Conservation (phyloP, 2,888 invertebrate genomes). For the Nymphalis c-album region DNA sequence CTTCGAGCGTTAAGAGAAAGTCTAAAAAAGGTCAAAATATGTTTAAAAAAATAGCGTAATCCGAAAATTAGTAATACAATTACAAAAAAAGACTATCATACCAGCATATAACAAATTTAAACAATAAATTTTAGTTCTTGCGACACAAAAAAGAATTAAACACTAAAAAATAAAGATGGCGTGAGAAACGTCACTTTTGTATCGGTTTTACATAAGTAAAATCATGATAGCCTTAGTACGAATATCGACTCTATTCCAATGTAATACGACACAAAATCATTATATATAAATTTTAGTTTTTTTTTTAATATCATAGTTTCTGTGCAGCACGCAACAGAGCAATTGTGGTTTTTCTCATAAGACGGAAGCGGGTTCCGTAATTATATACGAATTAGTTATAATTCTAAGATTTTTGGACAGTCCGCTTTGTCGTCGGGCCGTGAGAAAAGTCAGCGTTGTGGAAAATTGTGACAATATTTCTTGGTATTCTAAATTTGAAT, state of each 20-base stretch:
- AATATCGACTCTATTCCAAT: slow-evolving; percentile 22
- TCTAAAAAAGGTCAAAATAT: neutral
- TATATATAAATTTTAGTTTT: slow-evolving; percentile 42
- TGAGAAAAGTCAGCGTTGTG: slow-evolving; percentile 40
- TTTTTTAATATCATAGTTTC: slow-evolving; percentile 52
- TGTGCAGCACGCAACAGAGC: slow-evolving; percentile 66
- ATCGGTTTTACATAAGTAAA: slow-evolving; percentile 38
- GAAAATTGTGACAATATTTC: slow-evolving; percentile 38
- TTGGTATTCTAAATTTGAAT: slow-evolving; percentile 6
- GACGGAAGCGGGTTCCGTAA: slow-evolving; percentile 69
- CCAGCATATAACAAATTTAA: slow-evolving; percentile 19
- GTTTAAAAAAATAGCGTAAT: neutral
- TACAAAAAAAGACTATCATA: slow-evolving; percentile 24
- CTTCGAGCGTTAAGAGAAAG: too few species aligned
- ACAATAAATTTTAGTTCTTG: slow-evolving; percentile 33
- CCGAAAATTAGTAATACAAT: slow-evolving; percentile 9
- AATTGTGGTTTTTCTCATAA: slow-evolving; percentile 69
- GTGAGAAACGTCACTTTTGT: slow-evolving; percentile 42
- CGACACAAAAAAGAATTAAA: slow-evolving; percentile 22
- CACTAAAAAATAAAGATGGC: slow-evolving; percentile 37
- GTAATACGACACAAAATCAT: slow-evolving; percentile 28
- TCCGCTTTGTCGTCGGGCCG: slow-evolving; percentile 38
- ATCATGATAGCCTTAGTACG: slow-evolving; percentile 11
- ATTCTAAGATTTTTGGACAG: slow-evolving; percentile 55
- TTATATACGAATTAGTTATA: slow-evolving; percentile 77